Percentiles rank a stretch among this genome's conserved stretches.
These are phyloP conservation scores for Drosophila fungiperda DNA, from an alignment of 2,888 invertebrate species.

Conservation along the genomic window DNA sequence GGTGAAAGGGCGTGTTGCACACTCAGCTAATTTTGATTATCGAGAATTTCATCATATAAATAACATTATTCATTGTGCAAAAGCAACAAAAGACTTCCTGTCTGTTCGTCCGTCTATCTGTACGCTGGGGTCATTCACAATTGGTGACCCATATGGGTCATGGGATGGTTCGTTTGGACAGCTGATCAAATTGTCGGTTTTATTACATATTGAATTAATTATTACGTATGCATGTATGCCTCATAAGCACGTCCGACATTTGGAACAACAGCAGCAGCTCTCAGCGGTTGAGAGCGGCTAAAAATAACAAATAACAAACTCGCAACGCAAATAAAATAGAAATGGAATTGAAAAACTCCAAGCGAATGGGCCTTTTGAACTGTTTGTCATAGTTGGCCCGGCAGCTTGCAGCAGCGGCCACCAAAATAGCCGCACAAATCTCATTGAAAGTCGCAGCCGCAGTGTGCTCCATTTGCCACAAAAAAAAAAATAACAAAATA, in stretches of 20 bases:
- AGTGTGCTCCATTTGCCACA: constrained; percentile 68
- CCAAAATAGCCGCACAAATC: constrained; percentile 78
- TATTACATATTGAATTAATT: constrained; percentile 77
- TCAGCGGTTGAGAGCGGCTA: constrained; percentile 27
- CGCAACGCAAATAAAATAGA: constrained; percentile 33
- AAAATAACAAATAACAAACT: constrained; percentile 48
- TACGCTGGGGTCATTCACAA: constrained; percentile 57
- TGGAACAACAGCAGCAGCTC: constrained; percentile 32
- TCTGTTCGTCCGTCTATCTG: constrained; percentile 36
- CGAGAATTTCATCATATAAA: not conserved
- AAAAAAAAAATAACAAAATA: constrained; percentile 2
- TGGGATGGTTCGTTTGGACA: constrained; percentile 7
- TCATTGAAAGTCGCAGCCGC: constrained; percentile 70
- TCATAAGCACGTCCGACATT: constrained; percentile 51
- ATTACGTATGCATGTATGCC: constrained; percentile 54
- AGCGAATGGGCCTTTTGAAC: constrained; percentile 68
- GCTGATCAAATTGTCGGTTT: constrained; percentile 59
- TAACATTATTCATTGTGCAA: constrained; percentile 17
- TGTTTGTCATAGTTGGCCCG: constrained; percentile 69
- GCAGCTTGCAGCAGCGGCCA: constrained; percentile 55
- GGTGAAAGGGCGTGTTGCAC: constrained; percentile 57
- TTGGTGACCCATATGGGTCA: constrained; percentile 74
- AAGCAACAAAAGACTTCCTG: constrained; percentile 74
- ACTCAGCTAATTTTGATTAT: not conserved
- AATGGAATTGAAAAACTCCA: constrained; percentile 50